These are phyloP conservation scores for Meganola albula DNA, from an alignment of 2,888 invertebrate genomes.

Conservation along the genomic window DNA sequence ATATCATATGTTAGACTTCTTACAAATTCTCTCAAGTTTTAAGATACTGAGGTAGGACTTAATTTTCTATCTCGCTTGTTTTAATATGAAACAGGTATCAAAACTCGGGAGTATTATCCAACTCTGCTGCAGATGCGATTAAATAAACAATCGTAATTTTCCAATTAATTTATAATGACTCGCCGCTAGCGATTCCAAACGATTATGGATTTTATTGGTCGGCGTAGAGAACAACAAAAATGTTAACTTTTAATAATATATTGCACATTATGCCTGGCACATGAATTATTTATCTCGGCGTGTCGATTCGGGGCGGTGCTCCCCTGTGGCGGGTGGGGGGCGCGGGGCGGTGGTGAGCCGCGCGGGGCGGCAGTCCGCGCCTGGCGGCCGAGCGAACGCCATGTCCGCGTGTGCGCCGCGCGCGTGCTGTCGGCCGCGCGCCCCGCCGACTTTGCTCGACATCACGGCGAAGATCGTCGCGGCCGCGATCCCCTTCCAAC, in stretches of 20 bases:
- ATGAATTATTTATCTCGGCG: constrained; percentile 74
- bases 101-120: too few relatives aligned
- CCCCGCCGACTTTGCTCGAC: constrained; percentile 87
- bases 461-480: constrained; percentile 90
- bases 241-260: constrained; percentile 76
- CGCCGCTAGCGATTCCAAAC: constrained; percentile 29
- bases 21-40: too few relatives aligned
- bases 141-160: constrained; percentile 4
- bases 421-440: constrained; percentile 75
- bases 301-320: constrained; percentile 70
- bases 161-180: constrained; percentile 29
- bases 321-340: constrained; percentile 51
- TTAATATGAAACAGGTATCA: too few relatives aligned
- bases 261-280: constrained; percentile 74
- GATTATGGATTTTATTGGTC: constrained; percentile 50
- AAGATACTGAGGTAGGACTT: too few relatives aligned
- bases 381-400: constrained; percentile 74
- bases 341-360: constrained; percentile 26
- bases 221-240: constrained; percentile 60
- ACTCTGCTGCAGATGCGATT: too few relatives aligned
- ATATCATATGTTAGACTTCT: too few relatives aligned
- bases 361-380: constrained; percentile 60
- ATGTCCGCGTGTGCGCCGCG: constrained; percentile 75
- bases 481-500: constrained; percentile 89
- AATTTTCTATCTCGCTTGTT: too few relatives aligned